These are phyloP conservation scores for Poecile montanus DNA, from an alignment of 2,797 vertebrate genomes.

Conservation along the genomic window DNA sequence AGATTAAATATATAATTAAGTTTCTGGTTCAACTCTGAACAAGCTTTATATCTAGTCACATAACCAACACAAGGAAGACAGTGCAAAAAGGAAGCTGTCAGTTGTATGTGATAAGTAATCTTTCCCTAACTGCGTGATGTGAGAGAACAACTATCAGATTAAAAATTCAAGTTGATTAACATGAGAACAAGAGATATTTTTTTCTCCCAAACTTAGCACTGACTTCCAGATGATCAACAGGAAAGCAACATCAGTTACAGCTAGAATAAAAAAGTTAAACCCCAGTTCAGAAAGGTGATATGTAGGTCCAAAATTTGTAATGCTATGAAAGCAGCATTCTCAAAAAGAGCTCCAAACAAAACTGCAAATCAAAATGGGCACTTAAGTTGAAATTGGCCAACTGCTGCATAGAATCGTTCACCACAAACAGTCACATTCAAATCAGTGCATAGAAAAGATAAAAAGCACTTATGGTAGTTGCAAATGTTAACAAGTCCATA, in stretches of 20 bases:
- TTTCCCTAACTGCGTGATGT: neutral
- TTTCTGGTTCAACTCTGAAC: conserved; percentile 59
- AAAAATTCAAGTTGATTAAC: conserved; percentile 71
- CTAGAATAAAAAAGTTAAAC: neutral
- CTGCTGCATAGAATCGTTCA: conserved; percentile 89
- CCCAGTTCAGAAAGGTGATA: neutral
- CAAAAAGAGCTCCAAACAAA: conserved; percentile 49
- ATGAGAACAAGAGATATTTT: conserved; percentile 35
- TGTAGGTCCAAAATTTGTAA: conserved; percentile 36
- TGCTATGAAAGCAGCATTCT: conserved; percentile 60
- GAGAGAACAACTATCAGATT: conserved; percentile 24
- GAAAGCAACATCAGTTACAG: conserved; percentile 23
- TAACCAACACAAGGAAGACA: conserved; percentile 65
- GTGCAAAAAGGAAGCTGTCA: conserved; percentile 43
- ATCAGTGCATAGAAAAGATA: conserved; percentile 94
- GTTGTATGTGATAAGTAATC: neutral
- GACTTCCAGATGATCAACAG: conserved; percentile 58
- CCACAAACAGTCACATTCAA: conserved; percentile 87
- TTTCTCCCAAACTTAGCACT: conserved; percentile 70
- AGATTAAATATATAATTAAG: neutral
- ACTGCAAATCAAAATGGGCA: conserved; percentile 45
- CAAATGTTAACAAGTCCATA: conserved; percentile 79
- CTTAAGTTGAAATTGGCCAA: conserved; percentile 70
- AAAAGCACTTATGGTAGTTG: conserved; percentile 97
- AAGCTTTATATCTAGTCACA: conserved; percentile 62